These are phyloP conservation scores for Oscheius sp. DNA, from an alignment of 2,888 invertebrate genomes.

Conservation along the genomic window DNA sequence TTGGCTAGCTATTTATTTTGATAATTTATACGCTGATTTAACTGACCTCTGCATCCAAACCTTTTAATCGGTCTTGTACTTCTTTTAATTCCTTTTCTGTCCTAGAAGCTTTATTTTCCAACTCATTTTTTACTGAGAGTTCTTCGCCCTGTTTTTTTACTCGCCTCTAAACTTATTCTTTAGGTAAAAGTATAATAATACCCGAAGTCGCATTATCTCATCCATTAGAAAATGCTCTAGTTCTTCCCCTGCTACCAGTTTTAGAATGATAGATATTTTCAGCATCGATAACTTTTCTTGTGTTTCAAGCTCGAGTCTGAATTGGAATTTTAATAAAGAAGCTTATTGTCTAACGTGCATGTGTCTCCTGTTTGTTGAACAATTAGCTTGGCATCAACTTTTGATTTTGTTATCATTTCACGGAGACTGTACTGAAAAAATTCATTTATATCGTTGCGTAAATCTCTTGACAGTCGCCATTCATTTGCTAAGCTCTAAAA, in stretches of 20 bases:
- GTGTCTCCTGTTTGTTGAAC: neutral
- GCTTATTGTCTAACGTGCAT: conserved; percentile 18
- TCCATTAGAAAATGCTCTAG: neutral
- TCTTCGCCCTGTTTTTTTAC: neutral
- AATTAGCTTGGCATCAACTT: neutral
- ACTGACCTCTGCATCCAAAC: neutral
- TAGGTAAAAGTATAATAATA: no score
- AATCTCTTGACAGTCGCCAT: conserved; percentile 5
- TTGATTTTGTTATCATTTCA: neutral
- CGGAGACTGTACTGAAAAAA: conserved; percentile 12
- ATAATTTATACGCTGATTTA: neutral
- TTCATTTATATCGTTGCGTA: conserved; percentile 18
- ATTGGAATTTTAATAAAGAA: neutral
- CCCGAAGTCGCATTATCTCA: neutral
- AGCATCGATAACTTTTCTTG: neutral
- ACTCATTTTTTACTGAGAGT: neutral
- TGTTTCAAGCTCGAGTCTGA: conserved; percentile 14
- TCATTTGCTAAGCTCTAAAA: conserved; percentile 9
- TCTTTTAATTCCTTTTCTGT: neutral
- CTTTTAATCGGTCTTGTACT: neutral
- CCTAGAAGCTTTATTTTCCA: neutral
- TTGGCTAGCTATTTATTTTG: neutral
- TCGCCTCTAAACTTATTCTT: neutral
- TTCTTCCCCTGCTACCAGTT: neutral
- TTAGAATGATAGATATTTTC: conserved; percentile 4